Percentiles rank a stretch among this genome's conserved stretches.
Evolutionary conservation across 2,113 vertebrate genomes (phyloP).

Genomic region (Scalopus aquaticus): DNA sequence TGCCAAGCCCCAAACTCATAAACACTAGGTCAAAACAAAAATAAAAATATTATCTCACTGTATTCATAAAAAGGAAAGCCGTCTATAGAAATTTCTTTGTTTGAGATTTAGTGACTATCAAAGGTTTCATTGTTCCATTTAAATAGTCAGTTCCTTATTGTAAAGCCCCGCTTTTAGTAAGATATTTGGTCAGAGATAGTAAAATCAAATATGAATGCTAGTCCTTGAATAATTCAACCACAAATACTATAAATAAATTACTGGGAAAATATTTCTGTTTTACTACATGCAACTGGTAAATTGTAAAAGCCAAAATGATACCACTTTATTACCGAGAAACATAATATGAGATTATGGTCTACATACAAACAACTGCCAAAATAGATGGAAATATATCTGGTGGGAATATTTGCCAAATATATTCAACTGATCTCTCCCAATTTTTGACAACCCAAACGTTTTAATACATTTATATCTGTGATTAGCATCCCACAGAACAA

Average conservation of each 20-base stretch:
- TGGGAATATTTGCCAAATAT: background rate
- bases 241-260: conserved; percentile 34
- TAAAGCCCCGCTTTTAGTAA: conserved; percentile 14
- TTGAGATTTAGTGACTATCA: conserved; percentile 52
- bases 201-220: conserved; percentile 1
- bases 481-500: background rate
- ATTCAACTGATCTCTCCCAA: background rate
- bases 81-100: conserved; percentile 56
- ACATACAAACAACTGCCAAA: background rate
- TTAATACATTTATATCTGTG: background rate
- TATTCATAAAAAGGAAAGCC: conserved; percentile 29
- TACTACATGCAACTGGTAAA: background rate
- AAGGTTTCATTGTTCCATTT: conserved; percentile 17
- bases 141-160: conserved; percentile 60
- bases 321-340: background rate
- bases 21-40: conserved; percentile 70
- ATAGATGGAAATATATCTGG: background rate
- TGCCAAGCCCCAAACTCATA: conserved; percentile 60
- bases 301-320: conserved; percentile 32
- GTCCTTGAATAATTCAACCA: conserved; percentile 58
- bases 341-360: background rate
- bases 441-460: background rate
- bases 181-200: background rate
- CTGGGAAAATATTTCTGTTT: conserved; percentile 32
- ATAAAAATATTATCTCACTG: conserved; percentile 64